phyloP scores from a whole-genome alignment of 2,888 invertebrate species.

The Cryptosula pallasiana region DNA sequence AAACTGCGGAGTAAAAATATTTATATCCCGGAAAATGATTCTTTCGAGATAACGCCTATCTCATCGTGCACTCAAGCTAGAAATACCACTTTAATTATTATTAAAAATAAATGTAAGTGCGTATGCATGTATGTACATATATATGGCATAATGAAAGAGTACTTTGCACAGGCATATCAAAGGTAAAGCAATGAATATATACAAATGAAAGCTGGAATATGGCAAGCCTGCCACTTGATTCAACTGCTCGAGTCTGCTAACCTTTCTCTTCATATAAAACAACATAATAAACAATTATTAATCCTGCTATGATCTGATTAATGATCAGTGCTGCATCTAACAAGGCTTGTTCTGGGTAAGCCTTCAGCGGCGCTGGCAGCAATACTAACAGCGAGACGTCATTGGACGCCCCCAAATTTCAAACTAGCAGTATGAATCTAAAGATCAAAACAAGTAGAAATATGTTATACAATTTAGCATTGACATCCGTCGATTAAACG shows the following conservation, averaged over 20 bases:
- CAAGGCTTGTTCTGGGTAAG: background rate
- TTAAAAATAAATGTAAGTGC: no score
- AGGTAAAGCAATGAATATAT: no score
- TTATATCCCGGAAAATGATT: no score
- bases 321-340: background rate
- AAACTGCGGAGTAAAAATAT: no score
- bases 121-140: no score
- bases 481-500: background rate
- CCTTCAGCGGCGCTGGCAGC: background rate
- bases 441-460: background rate
- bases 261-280: slow-evolving; percentile 17
- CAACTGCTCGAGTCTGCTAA: background rate
- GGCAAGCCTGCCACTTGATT: background rate
- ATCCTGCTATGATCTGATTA: slow-evolving; percentile 11
- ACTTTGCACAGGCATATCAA: no score
- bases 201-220: no score
- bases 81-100: no score
- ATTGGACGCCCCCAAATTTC: background rate
- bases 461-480: background rate
- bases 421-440: background rate
- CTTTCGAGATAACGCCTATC: no score
- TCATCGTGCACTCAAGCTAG: no score
- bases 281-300: slow-evolving; percentile 5
- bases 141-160: no score
- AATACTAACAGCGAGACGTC: background rate